Evolutionary conservation across 2,113 vertebrate genomes (phyloP), one percentile per base, ranked within the genome.

Genomic region (Ceyx melanurus): DNA sequence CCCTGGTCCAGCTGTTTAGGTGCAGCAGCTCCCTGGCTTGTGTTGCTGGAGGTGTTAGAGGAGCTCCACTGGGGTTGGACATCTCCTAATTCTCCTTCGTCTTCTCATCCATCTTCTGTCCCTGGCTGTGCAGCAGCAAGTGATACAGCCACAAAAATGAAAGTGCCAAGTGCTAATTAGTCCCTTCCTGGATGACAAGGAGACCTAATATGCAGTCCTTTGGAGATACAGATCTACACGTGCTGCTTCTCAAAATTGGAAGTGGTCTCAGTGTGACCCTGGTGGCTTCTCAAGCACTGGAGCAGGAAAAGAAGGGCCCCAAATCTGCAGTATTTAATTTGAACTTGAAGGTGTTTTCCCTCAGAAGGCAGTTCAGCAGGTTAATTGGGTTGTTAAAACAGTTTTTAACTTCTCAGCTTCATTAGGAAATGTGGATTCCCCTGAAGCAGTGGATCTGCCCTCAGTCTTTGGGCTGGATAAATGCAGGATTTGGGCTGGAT

Each of bases 301-400:
- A 58, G 45, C 15, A 9, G 71, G 37, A 42, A 53, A 58, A 42
- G 50, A 70, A 42, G 11, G 0, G 0, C 45, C 35, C 57, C 43
- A 40, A 54, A 46, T 84, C 70, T 35, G 18, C 0, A 0, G 43
- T 37, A 7, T 42, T 66, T 46, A 18, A 75, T 90, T 90, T 58
- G 61, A 68, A 25, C 57, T 77, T 15, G 60, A 56, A 71, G 80
- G 40, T 74, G 7, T 92, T 94, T 94, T 84, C 2, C 0, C 76
- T 83, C 21, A n/a, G 42, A 83, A 50, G 13, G 1, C 43, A 71
- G 79, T 81, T 90, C 83, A 90, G 53, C 11, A 5, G 68, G 77
- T 93, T 92, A 93, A 90, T 88, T 86, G 56, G 15, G 15, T 43
- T 75, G 37, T 81, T 90, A 78, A 78, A 93, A 35, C 22, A 45